A percentile compares a stretch with the other conserved stretches of the same genome.
Conservation (phyloP, 2,888 invertebrate species). For the Mimumesa dahlbomi region DNA sequence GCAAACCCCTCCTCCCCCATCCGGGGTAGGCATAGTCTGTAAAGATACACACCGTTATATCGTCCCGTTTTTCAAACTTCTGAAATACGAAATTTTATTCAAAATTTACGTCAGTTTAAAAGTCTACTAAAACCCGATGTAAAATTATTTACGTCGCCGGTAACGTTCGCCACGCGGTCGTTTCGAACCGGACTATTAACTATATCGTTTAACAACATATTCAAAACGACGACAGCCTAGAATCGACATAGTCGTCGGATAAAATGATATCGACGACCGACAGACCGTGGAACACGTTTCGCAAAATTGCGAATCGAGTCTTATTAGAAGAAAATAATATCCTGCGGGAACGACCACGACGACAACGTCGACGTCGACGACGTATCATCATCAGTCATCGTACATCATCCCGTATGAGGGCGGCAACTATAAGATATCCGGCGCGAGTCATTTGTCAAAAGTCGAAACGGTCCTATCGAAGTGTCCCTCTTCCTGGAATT, state of each 20-base stretch:
- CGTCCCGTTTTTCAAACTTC: not conserved
- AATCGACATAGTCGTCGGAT: too few species aligned
- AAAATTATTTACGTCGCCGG: too few species aligned
- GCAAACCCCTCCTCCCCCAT: too few species aligned
- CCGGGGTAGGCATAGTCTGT: not conserved
- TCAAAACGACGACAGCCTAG: too few species aligned
- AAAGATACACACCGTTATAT: conserved; percentile 1
- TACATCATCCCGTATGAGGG: conserved; percentile 63
- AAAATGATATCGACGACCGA: too few species aligned
- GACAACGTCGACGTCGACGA: conserved; percentile 48
- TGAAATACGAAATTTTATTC: too few species aligned
- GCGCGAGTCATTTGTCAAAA: conserved; percentile 72
- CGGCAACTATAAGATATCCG: conserved; percentile 65
- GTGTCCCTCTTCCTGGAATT: conserved; percentile 57
- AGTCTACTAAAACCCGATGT: too few species aligned
- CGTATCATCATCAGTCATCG: conserved; percentile 70
- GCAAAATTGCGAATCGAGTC: conserved; percentile 47
- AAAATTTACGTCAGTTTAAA: too few species aligned
- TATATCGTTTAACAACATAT: not conserved
- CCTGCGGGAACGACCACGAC: conserved; percentile 56
- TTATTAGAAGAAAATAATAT: conserved; percentile 56
- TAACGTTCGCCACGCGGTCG: too few species aligned
- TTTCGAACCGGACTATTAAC: too few species aligned
- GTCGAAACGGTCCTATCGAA: conserved; percentile 66
- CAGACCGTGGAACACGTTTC: not conserved